Evolutionary conservation across 1,140 invertebrate genomes (phyloP), one percentile per base, ranked within the genome.

Genomic region (Macrocentrus cingulum): DNA sequence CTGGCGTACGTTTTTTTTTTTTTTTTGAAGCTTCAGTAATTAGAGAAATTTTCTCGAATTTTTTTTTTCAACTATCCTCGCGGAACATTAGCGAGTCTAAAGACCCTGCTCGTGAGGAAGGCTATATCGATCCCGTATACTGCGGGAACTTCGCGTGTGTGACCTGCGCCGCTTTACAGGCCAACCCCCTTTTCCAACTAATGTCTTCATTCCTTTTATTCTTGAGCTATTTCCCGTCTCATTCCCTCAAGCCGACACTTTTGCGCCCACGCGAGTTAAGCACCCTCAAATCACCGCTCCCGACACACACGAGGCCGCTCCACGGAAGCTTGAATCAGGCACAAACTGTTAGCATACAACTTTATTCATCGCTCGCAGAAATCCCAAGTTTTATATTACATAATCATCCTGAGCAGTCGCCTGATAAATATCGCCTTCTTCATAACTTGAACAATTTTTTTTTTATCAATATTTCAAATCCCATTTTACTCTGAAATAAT

Each of bases 141-240:
- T n/a, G n/a, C 16, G 37, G 56, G 56, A 57, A 58, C 50, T 51
- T 77, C 68, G 74, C 74, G 74, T 74, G 74, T 74, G 65, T 67
- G 64, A 36, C 65, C 69, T 74, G 73, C 76, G 75, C 72, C 72
- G 41, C 66, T 62, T 29, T 59, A 63, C 49, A 66, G 39, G 39
- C 46, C 20, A 16, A 63, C 36, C 55, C 59, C 56, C 58, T 62
- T 39, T 39, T 3, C 34, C 60, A 72, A 73, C 69, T 72, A 75
- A 78, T 75, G 73, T 77, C 74, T 76, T 72, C 69, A 76, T 79
- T 68, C 64, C 59, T 67, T 64, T 64, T 58, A 56, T 36, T 58
- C 58, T 58, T 64, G 62, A 62, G 63, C 63, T 65, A 65, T 60
- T 62, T 60, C 25, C 48, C 37, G n/a, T 32, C 48, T 41, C 48